Evolutionary conservation across 2,888 invertebrate species (phyloP), one percentile per base, ranked within the genome.

Genomic region (Nemapogon koenigi): DNA sequence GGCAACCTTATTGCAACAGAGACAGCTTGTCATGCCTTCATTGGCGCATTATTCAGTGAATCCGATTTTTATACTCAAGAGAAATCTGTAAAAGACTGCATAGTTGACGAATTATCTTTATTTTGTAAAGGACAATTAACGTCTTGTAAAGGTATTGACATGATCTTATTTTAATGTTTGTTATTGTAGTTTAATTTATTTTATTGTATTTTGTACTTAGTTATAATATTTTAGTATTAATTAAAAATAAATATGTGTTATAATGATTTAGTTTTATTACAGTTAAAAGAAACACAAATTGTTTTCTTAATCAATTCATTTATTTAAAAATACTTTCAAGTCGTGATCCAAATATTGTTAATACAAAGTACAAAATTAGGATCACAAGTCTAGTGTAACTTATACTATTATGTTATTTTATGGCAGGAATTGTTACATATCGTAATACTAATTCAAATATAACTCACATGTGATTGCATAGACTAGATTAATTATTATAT

Each of bases 331-430:
- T 11, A 19, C n/a, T 11, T 33, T 19, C 18, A 33, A 57, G 59
- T 78, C 76, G 76, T 76, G 76, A 59, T 62, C 66, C 65, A 66
- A 73, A 75, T 76, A 67, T 57, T 64, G 62, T 52, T 40, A 38
- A 42, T 6, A 10, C 10, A n/a, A 11, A 16, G 11, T 26, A 30
- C 66, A 68, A 62, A 46, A 76, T 78, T 57, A 64, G 61, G 72
- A 55, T 61, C 78, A 78, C 76, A 78, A 78, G 62, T 57, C 52
- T 45, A 40, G 26, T 17, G 22, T 22, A n/a, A 7, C 22, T 22
- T 22, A 22, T 8, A 22, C 22, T 7, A 7, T 6, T 22, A 22
- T 8, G 22, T 22, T 7, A 7, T 22, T 7, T 22, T 22, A 22
- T 22, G 22, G 10, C 6, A 22, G 22, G 6, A 7, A 22, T 22